Evolutionary conservation across 2,797 vertebrate genomes (phyloP).

Genomic region (Acipenser oxyrinchus): DNA sequence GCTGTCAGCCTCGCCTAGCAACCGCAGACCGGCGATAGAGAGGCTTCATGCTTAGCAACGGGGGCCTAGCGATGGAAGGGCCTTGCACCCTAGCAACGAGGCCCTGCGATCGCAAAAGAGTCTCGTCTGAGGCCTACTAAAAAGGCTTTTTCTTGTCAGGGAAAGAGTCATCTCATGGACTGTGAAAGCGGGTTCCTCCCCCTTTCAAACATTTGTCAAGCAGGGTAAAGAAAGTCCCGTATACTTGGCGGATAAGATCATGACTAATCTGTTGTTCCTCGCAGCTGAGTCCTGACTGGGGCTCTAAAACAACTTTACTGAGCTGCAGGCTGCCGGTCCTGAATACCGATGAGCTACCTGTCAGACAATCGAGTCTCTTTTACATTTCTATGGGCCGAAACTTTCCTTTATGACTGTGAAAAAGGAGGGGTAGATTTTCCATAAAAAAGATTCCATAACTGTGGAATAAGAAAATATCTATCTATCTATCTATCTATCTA

Average conservation of each 20-base stretch:
- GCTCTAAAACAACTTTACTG: conserved; percentile 75
- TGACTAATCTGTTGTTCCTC: conserved; percentile 84
- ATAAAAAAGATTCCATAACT: background rate
- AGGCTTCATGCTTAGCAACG: conserved; percentile 60
- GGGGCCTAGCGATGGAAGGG: conserved; percentile 51
- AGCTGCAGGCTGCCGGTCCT: conserved; percentile 38
- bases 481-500: too few species aligned
- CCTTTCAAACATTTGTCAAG: conserved; percentile 74
- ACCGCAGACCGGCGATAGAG: conserved; percentile 54
- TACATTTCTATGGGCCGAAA: background rate
- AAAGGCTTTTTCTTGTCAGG: conserved; percentile 69
- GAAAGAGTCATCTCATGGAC: conserved; percentile 74
- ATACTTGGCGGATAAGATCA: conserved; percentile 79
- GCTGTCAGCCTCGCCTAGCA: conserved; percentile 68
- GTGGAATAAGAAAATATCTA: background rate
- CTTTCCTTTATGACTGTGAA: background rate
- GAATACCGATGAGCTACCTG: conserved; percentile 33
- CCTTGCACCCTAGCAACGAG: conserved; percentile 55
- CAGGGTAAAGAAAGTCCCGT: conserved; percentile 58
- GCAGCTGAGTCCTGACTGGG: conserved; percentile 67
- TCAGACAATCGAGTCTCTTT: conserved; percentile 14
- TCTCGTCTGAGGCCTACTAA: conserved; percentile 49
- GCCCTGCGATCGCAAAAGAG: conserved; percentile 56
- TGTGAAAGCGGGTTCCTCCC: conserved; percentile 72
- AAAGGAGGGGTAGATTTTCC: background rate